Base-by-base conservation (phyloP, 2,888 invertebrate genomes). In the Noctua janthe region DNA sequence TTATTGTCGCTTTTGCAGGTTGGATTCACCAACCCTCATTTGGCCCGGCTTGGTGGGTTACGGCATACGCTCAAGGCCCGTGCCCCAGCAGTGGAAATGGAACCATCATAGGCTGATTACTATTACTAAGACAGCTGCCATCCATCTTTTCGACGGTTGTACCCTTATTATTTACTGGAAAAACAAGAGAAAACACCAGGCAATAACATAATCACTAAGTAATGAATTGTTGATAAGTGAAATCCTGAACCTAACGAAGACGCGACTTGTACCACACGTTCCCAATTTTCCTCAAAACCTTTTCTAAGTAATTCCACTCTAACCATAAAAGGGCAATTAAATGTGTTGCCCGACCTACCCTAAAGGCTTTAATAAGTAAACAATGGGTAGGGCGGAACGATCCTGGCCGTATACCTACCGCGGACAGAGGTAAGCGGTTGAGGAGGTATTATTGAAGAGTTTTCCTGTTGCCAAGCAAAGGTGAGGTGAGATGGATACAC, bases 311-410 rank as follows among this genome's bases (percentile, higher is more conserved):
- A 72, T 59, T 47, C 54, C 74, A 67, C 49, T 56, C 56, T 80
- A 64, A 74, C 77, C 76, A 62, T 79, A 76, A 81, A 87, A 83
- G 81, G 73, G 74, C 80, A 87, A 89, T 90, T 85, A 88, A 90
- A 51, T 74, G 59, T 76, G 69, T 79, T 74, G 56, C 78, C 85
- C 86, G 85, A 88, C 84, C 89, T 84, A 81, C 87, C 90, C 82
- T 87, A 90, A 87, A 82, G 81, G 84, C 72, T 87, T 90, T 77
- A 89, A 90, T 92, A 90, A 90, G 88, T 90, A 91, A 91, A 91
- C 92, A 91, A 90, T 87, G 78, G 79, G 78, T 67, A 84, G 89
- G 87, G 89, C 82, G 88, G 84, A 64, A 71, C 83, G 64, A 56
- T 72, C 23, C 29, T 17, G n/a, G 13, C 43, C 59, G 29, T 8